These are phyloP conservation scores for Petaurus breviceps DNA, from an alignment of 2,113 vertebrate genomes.

Conservation along the genomic window DNA sequence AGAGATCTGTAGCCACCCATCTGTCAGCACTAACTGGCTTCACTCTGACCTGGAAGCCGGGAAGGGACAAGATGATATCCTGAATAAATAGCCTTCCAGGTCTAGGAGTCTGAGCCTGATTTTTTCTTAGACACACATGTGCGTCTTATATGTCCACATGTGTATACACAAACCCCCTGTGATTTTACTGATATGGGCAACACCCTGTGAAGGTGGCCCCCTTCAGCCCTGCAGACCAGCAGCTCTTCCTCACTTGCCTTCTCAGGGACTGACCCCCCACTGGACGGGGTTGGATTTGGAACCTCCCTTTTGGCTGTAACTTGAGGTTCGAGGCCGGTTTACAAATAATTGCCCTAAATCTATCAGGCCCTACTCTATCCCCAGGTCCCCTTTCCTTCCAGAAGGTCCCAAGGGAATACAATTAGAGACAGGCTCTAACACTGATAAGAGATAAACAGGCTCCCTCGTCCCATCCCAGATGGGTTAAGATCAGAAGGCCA, in stretches of 20 bases:
- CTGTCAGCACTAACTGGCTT: not conserved
- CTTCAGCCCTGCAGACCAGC: not conserved
- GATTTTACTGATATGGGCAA: not conserved
- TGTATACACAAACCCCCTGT: too few species aligned
- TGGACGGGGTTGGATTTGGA: not conserved
- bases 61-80: not conserved
- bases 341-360: not conserved
- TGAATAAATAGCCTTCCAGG: not conserved
- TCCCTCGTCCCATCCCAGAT: fast-evolving
- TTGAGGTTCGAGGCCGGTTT: not conserved
- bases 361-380: not conserved
- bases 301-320: not conserved
- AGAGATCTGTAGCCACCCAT: not conserved
- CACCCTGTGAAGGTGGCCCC: not conserved
- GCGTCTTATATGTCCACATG: too few species aligned
- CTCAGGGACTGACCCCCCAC: not conserved
- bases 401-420: not conserved
- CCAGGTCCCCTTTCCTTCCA: not conserved
- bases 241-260: not conserved
- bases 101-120: not conserved
- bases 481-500: not conserved
- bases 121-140: not conserved
- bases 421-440: not conserved
- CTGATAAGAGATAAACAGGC: not conserved
- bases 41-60: not conserved